phyloP scores from a whole-genome alignment of 2,797 vertebrate species.

The Capromys pilorides region DNA sequence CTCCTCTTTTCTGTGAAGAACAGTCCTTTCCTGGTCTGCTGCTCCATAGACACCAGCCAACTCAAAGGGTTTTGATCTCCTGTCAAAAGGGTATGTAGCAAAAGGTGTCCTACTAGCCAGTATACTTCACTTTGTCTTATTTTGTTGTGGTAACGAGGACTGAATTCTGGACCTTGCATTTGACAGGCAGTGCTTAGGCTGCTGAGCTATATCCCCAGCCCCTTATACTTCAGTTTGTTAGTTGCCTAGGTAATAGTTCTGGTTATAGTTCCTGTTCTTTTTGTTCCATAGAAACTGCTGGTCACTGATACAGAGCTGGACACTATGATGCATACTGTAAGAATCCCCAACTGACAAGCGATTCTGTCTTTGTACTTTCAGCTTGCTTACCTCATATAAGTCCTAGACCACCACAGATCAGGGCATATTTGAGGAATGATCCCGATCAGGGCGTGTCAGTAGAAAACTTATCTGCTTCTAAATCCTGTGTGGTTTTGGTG shows the following conservation, averaged over 20 bases:
- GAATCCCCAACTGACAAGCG: neutral
- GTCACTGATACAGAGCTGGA: neutral
- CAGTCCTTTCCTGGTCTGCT: neutral
- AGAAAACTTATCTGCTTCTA: neutral
- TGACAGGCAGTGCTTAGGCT: no score
- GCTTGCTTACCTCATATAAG: neutral
- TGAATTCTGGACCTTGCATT: no score
- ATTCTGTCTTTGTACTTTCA: neutral
- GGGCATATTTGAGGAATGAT: neutral
- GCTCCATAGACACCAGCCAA: neutral
- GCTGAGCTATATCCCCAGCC: no score
- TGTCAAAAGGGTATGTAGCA: neutral
- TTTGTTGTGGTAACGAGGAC: no score
- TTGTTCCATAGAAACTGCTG: neutral
- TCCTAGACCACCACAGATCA: neutral
- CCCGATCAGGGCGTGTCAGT: neutral
- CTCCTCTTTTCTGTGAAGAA: neutral
- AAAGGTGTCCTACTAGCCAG: neutral
- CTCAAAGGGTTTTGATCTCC: neutral
- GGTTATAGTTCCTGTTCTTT: neutral
- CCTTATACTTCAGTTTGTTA: neutral
- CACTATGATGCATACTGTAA: neutral
- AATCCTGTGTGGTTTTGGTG: neutral
- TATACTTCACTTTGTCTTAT: neutral
- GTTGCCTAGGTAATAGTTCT: neutral